These are phyloP conservation scores for Thryonomys swinderianus DNA, from an alignment of 2,113 vertebrate genomes.

Conservation along the genomic window DNA sequence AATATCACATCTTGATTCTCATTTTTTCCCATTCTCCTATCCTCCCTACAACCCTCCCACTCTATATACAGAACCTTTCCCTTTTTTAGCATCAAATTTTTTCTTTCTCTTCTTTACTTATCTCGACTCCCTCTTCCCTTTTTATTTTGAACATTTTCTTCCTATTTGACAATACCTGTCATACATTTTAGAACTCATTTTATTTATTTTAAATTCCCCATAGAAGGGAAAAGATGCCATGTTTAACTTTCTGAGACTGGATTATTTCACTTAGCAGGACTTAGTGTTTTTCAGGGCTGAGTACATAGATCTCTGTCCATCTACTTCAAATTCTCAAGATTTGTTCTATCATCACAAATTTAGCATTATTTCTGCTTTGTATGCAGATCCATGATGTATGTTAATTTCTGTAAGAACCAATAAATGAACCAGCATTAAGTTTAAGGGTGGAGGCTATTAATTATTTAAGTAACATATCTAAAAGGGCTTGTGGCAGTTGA, in stretches of 20 bases:
- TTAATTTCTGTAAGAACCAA: neutral
- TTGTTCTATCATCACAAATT: neutral
- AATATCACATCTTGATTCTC: too few relatives aligned
- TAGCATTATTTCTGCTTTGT: neutral
- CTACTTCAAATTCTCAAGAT: neutral
- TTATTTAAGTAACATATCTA: neutral
- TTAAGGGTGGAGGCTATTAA: neutral
- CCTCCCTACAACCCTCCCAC: too few relatives aligned
- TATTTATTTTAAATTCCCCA: neutral
- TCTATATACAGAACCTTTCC: too few relatives aligned
- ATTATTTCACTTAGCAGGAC: neutral
- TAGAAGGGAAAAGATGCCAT: neutral
- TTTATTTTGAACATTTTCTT: too few relatives aligned
- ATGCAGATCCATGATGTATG: neutral
- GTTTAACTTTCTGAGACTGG: neutral
- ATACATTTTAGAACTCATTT: neutral
- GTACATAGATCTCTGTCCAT: neutral
- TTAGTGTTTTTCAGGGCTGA: neutral
- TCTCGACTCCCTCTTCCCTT: too few relatives aligned
- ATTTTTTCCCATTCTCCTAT: too few relatives aligned
- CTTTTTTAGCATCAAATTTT: too few relatives aligned
- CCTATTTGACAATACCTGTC: too few relatives aligned
- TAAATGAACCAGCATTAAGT: neutral
- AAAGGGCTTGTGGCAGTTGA: neutral
- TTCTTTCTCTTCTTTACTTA: too few relatives aligned